These are phyloP conservation scores for Potamilus streckersoni DNA, from an alignment of 1,140 invertebrate genomes.

Conservation along the genomic window DNA sequence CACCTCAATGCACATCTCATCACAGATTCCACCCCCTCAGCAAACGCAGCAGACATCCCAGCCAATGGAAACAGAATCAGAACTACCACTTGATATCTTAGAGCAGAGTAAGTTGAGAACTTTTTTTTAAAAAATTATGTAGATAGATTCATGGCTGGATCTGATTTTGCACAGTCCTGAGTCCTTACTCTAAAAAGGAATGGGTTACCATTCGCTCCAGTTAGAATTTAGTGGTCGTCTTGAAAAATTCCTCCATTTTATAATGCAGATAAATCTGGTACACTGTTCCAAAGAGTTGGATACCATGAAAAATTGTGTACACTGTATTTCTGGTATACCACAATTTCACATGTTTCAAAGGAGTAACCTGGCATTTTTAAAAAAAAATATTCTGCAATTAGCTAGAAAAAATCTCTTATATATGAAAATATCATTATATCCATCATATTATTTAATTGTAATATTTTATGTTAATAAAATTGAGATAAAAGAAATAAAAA, in stretches of 20 bases:
- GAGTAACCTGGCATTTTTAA: too few relatives aligned
- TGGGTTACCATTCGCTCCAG: neutral
- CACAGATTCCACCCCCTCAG: conserved; percentile 33
- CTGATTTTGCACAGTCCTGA: neutral
- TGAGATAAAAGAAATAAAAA: too few relatives aligned
- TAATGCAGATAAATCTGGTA: neutral
- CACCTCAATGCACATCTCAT: conserved; percentile 35
- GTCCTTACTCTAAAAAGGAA: neutral
- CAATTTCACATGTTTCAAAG: too few relatives aligned
- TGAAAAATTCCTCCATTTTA: too few relatives aligned
- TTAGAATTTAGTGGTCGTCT: neutral
- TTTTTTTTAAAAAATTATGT: neutral
- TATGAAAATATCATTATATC: too few relatives aligned
- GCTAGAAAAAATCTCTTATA: too few relatives aligned
- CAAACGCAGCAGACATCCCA: conserved; percentile 14
- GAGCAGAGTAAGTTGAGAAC: conserved; percentile 53
- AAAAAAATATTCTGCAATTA: too few relatives aligned
- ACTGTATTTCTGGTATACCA: too few relatives aligned
- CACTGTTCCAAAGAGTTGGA: neutral
- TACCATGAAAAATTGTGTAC: too few relatives aligned
- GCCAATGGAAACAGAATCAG: conserved; percentile 44
- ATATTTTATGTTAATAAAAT: too few relatives aligned
- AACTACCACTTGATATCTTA: conserved; percentile 57
- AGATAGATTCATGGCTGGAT: neutral
- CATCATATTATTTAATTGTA: too few relatives aligned